Conservation (phyloP, 2,888 invertebrate species). For the Erebia ligea region DNA sequence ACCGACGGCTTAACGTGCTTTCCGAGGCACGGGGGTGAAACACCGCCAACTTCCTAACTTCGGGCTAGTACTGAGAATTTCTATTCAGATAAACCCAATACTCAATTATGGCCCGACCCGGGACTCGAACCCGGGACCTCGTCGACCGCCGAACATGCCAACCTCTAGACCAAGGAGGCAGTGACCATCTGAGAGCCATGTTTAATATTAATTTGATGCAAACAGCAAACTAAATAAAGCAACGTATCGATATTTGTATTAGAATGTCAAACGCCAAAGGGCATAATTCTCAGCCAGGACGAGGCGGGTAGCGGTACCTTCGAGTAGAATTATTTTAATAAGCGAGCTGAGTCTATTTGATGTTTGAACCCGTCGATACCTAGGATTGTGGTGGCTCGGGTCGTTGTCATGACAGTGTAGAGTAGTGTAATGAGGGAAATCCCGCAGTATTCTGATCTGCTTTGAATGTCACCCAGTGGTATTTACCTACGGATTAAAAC, state of each 20-base stretch:
- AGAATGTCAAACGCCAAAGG: not conserved
- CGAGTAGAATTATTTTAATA: not conserved
- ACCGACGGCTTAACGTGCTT: too few species aligned
- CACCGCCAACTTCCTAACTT: too few species aligned
- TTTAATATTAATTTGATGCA: conserved; percentile 7
- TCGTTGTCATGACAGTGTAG: not conserved
- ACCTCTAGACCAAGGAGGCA: too few species aligned
- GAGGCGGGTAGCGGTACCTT: not conserved
- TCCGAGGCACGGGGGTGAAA: too few species aligned
- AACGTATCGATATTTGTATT: conserved; percentile 6
- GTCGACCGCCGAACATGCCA: too few species aligned
- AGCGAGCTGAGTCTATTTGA: not conserved
- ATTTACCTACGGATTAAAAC: too few species aligned
- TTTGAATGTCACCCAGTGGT: too few species aligned
- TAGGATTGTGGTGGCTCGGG: not conserved
- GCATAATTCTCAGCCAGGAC: not conserved
- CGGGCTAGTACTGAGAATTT: too few species aligned
- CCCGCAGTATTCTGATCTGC: too few species aligned
- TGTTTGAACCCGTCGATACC: not conserved
- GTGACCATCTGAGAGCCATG: not conserved
- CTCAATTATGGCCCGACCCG: too few species aligned
- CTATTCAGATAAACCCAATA: too few species aligned
- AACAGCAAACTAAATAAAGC: conserved; percentile 1
- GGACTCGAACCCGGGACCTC: too few species aligned
- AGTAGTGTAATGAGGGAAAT: not conserved